Conservation (phyloP, 2,797 vertebrate species). For the Lerista edwardsae region DNA sequence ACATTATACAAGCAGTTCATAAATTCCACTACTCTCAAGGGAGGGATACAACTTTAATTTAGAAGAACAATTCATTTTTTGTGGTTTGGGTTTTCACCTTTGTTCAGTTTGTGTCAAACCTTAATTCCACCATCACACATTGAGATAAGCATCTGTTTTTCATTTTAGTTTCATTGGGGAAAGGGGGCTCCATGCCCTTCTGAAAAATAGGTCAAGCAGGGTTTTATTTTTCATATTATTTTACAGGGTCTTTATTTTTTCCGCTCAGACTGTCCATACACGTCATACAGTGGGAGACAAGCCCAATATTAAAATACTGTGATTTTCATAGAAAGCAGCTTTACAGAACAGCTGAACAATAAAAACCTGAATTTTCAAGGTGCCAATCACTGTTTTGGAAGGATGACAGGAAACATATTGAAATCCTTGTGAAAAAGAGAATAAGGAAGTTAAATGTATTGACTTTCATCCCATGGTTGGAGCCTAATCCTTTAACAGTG, state of each 20-base stretch:
- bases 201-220: background rate
- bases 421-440: background rate
- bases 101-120: conserved; percentile 16
- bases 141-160: conserved; percentile 25
- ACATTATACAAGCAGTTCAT: conserved; percentile 18
- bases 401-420: background rate
- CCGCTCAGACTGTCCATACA: background rate
- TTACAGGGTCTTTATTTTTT: conserved; percentile 4
- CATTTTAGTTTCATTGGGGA: conserved; percentile 26
- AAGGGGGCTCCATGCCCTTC: background rate
- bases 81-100: conserved; percentile 17
- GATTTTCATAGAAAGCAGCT: conserved; percentile 8
- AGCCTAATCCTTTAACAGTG: background rate
- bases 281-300: background rate
- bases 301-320: background rate
- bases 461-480: background rate
- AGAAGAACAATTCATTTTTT: conserved; percentile 18
- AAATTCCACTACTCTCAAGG: conserved; percentile 16
- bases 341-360: conserved; percentile 2
- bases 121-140: conserved; percentile 1
- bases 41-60: conserved; percentile 7
- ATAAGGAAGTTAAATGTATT: background rate
- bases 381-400: background rate
- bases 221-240: conserved; percentile 28
- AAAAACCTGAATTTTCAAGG: background rate